phyloP scores from a whole-genome alignment of 2,888 invertebrate species.

The Acrocera orbiculus region DNA sequence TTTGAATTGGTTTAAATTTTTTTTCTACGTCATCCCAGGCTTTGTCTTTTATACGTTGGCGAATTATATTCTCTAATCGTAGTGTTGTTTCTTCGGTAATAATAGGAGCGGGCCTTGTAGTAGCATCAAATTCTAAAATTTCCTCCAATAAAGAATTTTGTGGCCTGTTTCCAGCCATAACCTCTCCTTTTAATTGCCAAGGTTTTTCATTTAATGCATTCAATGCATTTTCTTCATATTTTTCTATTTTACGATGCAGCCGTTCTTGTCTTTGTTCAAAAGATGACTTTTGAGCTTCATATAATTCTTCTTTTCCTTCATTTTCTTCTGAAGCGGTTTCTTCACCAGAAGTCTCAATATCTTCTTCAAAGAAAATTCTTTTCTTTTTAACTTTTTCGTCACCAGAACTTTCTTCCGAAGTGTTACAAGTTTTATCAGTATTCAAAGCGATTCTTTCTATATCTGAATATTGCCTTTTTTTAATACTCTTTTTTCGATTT shows the following conservation, averaged over 20 bases:
- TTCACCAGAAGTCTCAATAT: constrained; percentile 14
- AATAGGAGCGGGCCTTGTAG: constrained; percentile 67
- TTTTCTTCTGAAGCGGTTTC: constrained; percentile 14
- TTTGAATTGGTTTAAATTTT: constrained; percentile 68
- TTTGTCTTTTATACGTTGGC: constrained; percentile 77
- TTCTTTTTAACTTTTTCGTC: constrained; percentile 17
- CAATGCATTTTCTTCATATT: constrained; percentile 47
- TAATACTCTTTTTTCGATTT: constrained; percentile 6
- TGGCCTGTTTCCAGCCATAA: constrained; percentile 58
- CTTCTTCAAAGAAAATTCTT: constrained; percentile 17
- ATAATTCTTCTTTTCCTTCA: constrained; percentile 10
- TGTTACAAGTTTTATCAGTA: too few species aligned
- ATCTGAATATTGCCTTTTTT: constrained; percentile 12
- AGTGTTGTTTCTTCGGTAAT: constrained; percentile 82
- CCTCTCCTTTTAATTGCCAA: constrained; percentile 90
- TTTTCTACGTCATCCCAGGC: constrained; percentile 86
- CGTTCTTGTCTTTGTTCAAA: constrained; percentile 60
- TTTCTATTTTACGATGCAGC: constrained; percentile 46
- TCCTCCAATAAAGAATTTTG: constrained; percentile 87
- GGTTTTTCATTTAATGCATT: constrained; percentile 68
- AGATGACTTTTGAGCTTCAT: constrained; percentile 35
- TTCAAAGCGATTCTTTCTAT: constrained; percentile 10
- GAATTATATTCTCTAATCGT: constrained; percentile 79
- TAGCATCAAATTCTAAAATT: constrained; percentile 75
- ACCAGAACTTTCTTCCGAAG: constrained; percentile 14